phyloP scores from a whole-genome alignment of 2,113 vertebrate species.

The Microtus pennsylvanicus region DNA sequence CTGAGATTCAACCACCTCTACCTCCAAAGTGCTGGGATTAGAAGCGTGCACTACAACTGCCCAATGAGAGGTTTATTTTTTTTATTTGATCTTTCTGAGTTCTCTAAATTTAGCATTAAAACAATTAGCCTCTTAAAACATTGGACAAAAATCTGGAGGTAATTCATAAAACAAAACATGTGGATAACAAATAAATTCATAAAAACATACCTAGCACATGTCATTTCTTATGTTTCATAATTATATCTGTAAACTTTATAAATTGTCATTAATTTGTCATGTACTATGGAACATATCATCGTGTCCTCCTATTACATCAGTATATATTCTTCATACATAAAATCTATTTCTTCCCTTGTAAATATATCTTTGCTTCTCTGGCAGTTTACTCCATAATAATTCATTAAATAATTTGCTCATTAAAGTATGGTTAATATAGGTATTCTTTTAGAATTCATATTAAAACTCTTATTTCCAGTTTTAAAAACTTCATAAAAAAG shows the following conservation, averaged over 20 bases:
- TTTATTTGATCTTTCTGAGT: no score
- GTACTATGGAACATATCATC: background rate
- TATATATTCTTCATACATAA: background rate
- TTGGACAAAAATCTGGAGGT: no score
- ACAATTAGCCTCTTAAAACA: no score
- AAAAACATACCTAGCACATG: background rate
- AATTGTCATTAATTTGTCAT: background rate
- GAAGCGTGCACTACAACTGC: no score
- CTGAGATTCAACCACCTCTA: no score
- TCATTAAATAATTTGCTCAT: background rate
- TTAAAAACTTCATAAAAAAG: no score
- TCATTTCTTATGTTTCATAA: background rate
- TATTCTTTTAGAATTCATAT: conserved; percentile 1
- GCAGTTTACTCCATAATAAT: background rate
- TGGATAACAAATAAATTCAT: no score
- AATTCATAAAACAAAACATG: no score
- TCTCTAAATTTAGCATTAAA: no score
- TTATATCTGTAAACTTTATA: background rate
- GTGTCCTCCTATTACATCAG: background rate
- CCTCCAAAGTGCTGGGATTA: no score
- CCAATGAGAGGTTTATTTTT: no score
- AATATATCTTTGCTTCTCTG: background rate
- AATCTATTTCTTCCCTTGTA: background rate
- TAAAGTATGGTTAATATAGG: background rate
- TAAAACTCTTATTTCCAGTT: background rate